Conservation (phyloP, 2,888 invertebrate genomes). For the Malthinus seriepunctatus region DNA sequence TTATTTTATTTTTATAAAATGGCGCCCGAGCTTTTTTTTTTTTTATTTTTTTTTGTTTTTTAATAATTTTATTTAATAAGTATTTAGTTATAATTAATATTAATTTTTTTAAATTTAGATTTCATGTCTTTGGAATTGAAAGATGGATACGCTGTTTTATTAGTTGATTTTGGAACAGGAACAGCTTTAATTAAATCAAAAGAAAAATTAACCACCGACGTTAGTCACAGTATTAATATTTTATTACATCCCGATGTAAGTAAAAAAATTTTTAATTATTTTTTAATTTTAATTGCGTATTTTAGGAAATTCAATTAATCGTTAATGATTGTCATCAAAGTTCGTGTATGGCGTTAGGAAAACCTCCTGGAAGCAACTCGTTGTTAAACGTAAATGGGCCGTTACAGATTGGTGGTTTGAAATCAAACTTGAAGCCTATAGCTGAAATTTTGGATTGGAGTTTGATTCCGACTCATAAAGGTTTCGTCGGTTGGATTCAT, state of each 20-base stretch:
- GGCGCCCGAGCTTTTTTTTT: too few relatives aligned
- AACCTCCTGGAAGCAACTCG: conserved; percentile 40
- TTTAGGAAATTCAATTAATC: conserved; percentile 48
- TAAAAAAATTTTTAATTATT: conserved; percentile 37
- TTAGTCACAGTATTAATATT: conserved; percentile 86
- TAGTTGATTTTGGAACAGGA: conserved; percentile 87
- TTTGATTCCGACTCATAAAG: conserved; percentile 67
- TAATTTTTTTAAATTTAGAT: conserved; percentile 61
- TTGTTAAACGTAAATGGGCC: conserved; percentile 76
- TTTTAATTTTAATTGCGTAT: conserved; percentile 3
- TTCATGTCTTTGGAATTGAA: conserved; percentile 88
- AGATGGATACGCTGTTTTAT: conserved; percentile 80
- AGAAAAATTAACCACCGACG: conserved; percentile 79
- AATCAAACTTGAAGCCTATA: conserved; percentile 66
- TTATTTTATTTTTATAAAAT: too few relatives aligned
- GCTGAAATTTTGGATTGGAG: conserved; percentile 70
- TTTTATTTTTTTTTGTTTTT: too few relatives aligned
- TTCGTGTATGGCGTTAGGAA: conserved; percentile 45
- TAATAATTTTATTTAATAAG: too few relatives aligned
- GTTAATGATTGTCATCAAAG: conserved; percentile 51
- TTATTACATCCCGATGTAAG: conserved; percentile 57
- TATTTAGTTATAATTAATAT: too few relatives aligned
- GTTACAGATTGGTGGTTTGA: conserved; percentile 81
- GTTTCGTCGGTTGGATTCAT: conserved; percentile 87
- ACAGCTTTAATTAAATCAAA: conserved; percentile 71